Percentiles rank a stretch among this genome's conserved stretches.
These are phyloP conservation scores for Theretra japonica DNA, from an alignment of 2,888 invertebrate species.

Conservation along the genomic window DNA sequence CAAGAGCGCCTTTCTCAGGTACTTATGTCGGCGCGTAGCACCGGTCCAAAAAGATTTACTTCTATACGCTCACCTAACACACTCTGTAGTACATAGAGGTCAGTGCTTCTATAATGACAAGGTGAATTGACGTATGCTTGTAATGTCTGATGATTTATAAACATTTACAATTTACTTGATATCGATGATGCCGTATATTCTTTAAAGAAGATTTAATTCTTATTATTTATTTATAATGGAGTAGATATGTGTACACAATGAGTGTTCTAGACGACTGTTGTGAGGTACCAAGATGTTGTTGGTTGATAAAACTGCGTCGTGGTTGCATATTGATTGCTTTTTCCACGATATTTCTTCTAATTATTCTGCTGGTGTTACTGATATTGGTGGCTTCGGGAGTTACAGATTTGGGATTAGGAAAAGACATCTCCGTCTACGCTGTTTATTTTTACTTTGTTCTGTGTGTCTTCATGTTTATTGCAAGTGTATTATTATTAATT, in stretches of 20 bases:
- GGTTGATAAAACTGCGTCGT: slow-evolving; percentile 32
- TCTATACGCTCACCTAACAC: too few relatives aligned
- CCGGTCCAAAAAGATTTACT: too few relatives aligned
- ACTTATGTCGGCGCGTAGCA: too few relatives aligned
- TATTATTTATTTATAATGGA: not conserved
- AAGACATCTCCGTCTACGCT: slow-evolving; percentile 16
- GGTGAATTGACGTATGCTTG: too few relatives aligned
- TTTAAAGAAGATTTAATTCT: not conserved
- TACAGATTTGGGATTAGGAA: slow-evolving; percentile 20
- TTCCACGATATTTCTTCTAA: slow-evolving; percentile 16
- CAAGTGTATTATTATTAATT: slow-evolving; percentile 18
- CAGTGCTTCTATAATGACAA: too few relatives aligned
- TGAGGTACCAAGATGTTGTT: slow-evolving; percentile 36
- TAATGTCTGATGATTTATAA: too few relatives aligned
- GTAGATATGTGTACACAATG: slow-evolving; percentile 23
- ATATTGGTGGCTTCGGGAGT: not conserved
- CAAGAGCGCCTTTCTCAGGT: too few relatives aligned
- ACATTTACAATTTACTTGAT: too few relatives aligned
- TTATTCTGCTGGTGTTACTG: slow-evolving; percentile 9
- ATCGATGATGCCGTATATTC: too few relatives aligned
- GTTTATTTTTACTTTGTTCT: slow-evolving; percentile 25
- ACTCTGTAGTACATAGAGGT: too few relatives aligned
- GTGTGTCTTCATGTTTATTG: slow-evolving; percentile 27
- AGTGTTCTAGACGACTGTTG: slow-evolving; percentile 35
- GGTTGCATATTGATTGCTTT: slow-evolving; percentile 36